A percentile compares a stretch with the other conserved stretches of the same genome.
Evolutionary conservation across 2,113 vertebrate species (phyloP).

Genomic region (Tachysurus fulvidraco): DNA sequence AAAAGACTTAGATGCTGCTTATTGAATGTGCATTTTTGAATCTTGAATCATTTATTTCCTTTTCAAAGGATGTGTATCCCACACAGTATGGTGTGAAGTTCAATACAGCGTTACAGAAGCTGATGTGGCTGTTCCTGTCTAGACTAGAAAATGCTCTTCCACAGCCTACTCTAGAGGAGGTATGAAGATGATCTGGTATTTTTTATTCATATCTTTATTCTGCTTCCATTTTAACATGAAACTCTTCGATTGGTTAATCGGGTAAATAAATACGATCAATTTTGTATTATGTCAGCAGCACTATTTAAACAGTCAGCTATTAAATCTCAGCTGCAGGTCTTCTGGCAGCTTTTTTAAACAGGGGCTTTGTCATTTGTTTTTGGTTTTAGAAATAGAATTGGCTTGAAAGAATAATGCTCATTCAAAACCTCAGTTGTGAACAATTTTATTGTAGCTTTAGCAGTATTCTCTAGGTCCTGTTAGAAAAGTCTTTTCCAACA

Average conservation of each 20-base stretch:
- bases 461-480: too few relatives aligned
- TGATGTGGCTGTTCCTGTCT: conserved; percentile 52
- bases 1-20: background rate
- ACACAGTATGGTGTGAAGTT: conserved; percentile 48
- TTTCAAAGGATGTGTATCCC: conserved; percentile 47
- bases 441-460: too few relatives aligned
- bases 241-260: background rate
- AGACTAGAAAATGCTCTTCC: conserved; percentile 48
- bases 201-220: background rate
- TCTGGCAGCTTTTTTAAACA: background rate
- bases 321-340: background rate
- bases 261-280: background rate
- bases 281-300: background rate
- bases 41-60: background rate
- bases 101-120: conserved; percentile 39
- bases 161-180: conserved; percentile 51
- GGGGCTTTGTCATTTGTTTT: background rate
- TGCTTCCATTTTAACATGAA: background rate
- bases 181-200: conserved; percentile 5
- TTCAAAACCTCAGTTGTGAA: too few relatives aligned
- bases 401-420: too few relatives aligned
- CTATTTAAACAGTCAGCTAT: background rate
- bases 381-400: too few relatives aligned
- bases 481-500: too few relatives aligned
- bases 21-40: background rate